Conservation (phyloP, 37 sponge, comb jelly and placozoan genomes). For the Cliona cf. orientalis region DNA sequence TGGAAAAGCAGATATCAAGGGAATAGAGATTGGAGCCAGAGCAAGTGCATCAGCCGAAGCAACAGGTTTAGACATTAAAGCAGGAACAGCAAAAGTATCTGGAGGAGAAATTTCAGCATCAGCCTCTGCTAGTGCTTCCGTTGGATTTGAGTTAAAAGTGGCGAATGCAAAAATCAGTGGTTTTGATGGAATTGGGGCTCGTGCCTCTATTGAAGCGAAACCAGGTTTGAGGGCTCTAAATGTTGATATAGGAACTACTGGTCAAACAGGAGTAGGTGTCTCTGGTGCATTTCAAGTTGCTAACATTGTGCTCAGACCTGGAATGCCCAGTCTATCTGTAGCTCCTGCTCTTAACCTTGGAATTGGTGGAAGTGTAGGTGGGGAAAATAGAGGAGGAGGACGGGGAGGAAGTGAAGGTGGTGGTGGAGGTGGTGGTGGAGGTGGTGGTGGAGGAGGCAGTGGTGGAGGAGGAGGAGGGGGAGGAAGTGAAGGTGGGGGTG, state of each 20-base stretch:
- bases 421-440: background rate
- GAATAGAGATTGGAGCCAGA: background rate
- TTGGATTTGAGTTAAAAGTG: background rate
- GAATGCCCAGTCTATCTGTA: background rate
- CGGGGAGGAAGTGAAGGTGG: background rate
- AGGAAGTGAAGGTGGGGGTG: background rate
- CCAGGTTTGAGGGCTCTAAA: slow-evolving; percentile 2
- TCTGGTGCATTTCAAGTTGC: background rate
- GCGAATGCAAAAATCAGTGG: background rate
- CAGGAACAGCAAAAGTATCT: background rate
- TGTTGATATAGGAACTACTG: background rate
- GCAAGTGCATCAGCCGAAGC: slow-evolving; percentile 2
- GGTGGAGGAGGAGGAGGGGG: background rate
- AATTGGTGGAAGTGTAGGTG: slow-evolving; percentile 2
- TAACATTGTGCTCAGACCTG: background rate
- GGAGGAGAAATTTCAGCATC: background rate
- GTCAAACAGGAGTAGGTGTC: slow-evolving; percentile 3
- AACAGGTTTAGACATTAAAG: background rate
- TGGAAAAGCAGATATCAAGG: background rate
- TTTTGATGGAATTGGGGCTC: slow-evolving; percentile 2
- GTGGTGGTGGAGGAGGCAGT: background rate
- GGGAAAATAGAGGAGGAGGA: background rate
- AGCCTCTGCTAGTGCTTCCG: slow-evolving; percentile 10
- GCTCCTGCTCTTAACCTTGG: background rate
- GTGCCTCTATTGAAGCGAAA: background rate